Evolutionary conservation across 1,140 invertebrate genomes (phyloP).

Genomic region (Latrodectus geometricus): DNA sequence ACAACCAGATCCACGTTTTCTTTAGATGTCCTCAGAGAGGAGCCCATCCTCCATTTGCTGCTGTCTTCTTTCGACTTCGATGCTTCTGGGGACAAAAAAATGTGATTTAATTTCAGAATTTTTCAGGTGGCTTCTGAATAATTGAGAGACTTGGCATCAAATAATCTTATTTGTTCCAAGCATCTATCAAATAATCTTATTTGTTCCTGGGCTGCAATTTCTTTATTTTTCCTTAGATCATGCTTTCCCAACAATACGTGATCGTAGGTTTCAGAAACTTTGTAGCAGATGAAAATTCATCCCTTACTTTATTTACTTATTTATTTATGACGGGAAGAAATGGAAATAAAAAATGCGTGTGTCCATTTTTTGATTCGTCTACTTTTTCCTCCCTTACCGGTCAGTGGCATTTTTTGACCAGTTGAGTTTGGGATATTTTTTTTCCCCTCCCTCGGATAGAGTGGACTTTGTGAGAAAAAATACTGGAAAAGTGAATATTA

Average conservation of each 20-base stretch:
- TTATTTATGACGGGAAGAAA: constrained; percentile 16
- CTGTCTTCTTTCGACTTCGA: constrained; percentile 20
- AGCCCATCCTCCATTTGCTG: constrained; percentile 1
- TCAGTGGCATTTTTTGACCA: constrained; percentile 24
- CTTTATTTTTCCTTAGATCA: background rate
- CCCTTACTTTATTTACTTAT: constrained; percentile 29
- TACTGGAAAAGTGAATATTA: background rate
- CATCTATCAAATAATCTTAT: constrained; percentile 54
- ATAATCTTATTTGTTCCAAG: constrained; percentile 45
- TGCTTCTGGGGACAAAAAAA: constrained; percentile 34
- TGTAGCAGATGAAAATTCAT: constrained; percentile 38
- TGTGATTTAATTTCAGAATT: constrained; percentile 53
- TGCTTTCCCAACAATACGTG: constrained; percentile 11
- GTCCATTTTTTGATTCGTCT: background rate
- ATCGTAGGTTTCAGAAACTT: constrained; percentile 36
- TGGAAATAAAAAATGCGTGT: background rate
- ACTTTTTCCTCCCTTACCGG: background rate
- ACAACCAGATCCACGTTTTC: constrained; percentile 19
- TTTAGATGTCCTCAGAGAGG: constrained; percentile 35
- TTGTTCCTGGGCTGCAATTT: background rate
- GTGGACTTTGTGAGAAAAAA: background rate
- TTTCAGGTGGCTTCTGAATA: constrained; percentile 44
- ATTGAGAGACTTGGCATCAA: constrained; percentile 36
- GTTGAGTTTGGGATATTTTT: background rate
- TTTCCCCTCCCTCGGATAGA: background rate